Base-by-base conservation (phyloP, 1,140 invertebrate genomes). In the Andricus grossulariae region DNA sequence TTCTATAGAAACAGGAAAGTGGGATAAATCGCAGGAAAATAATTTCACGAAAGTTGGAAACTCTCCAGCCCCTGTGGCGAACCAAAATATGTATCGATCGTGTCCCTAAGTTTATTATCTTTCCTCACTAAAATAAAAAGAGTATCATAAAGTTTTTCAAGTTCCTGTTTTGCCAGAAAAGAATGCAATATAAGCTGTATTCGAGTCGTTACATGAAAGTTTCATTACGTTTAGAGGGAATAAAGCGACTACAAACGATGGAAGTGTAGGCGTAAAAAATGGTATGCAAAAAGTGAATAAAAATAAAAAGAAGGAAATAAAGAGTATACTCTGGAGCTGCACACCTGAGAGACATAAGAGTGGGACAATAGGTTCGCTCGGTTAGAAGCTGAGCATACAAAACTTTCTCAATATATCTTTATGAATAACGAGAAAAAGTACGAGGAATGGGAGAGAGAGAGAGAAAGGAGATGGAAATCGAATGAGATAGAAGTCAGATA, bases 361-460 rank as follows among this genome's bases (percentile, higher is more conserved):
- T 79, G 77, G 82, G 83, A 86, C 80, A 84, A 86, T 83, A 81
- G 80, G 81, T 54, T 77, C 72, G 72, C 54, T 77, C 75, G 54
- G 82, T 52, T 71, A 50, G 74, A 77, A 74, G 82, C 76, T 71
- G 76, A 75, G 70, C 66, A 78, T 66, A 77, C 75, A 74, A 80
- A 85, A 84, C 83, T 86, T 85, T 84, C 84, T 84, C 82, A 81
- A 84, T 84, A 82, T 84, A 79, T 82, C 80, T 84, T 76, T 73
- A 72, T 79, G 80, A 77, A 81, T 83, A 78, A 82, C 80, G 80
- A 51, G 76, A 19, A 76, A 76, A 73, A 60, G 78, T 57, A 66
- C 75, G 78, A 78, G 54, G 50, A 77, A 71, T 18, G 45, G 51
- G 50, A 73, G 11, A 21, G 55, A 73, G 11, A 21, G 55, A 60